Evolutionary conservation across 1,140 invertebrate genomes (phyloP).

Genomic region (Oncopodura yosiiana): DNA sequence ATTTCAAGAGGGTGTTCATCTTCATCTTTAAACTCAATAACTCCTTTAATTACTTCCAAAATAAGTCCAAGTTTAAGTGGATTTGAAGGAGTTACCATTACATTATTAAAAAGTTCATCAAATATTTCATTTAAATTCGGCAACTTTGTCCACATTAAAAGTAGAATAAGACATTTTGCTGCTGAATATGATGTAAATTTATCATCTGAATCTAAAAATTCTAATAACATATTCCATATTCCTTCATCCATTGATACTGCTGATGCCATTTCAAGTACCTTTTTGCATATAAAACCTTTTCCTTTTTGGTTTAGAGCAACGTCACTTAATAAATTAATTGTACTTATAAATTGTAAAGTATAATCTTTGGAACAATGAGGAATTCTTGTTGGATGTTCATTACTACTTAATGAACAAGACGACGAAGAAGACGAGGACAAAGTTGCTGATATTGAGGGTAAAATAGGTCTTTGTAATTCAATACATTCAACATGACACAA

Average conservation of each 20-base stretch:
- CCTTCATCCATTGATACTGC: slow-evolving; percentile 67
- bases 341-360: slow-evolving; percentile 61
- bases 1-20: slow-evolving; percentile 65
- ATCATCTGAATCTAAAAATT: slow-evolving; percentile 62
- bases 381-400: neutral
- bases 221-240: slow-evolving; percentile 70
- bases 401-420: neutral
- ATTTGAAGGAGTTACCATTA: slow-evolving; percentile 18
- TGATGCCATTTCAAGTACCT: slow-evolving; percentile 65
- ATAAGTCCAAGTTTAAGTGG: slow-evolving; percentile 67
- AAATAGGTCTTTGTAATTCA: slow-evolving; percentile 25
- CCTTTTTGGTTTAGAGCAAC: slow-evolving; percentile 72
- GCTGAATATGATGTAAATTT: slow-evolving; percentile 70
- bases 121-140: slow-evolving; percentile 42
- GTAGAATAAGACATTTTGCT: slow-evolving; percentile 64
- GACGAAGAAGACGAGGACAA: neutral
- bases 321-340: slow-evolving; percentile 70
- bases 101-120: slow-evolving; percentile 42
- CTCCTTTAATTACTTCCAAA: slow-evolving; percentile 68
- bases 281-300: slow-evolving; percentile 65
- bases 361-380: slow-evolving; percentile 16
- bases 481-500: slow-evolving; percentile 27
- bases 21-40: slow-evolving; percentile 76
- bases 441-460: slow-evolving; percentile 8
- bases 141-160: slow-evolving; percentile 65